Percentiles rank a stretch among this genome's conserved stretches.
These are phyloP conservation scores for Pyrocoelia pectoralis DNA, from an alignment of 2,888 invertebrate genomes.

Conservation along the genomic window DNA sequence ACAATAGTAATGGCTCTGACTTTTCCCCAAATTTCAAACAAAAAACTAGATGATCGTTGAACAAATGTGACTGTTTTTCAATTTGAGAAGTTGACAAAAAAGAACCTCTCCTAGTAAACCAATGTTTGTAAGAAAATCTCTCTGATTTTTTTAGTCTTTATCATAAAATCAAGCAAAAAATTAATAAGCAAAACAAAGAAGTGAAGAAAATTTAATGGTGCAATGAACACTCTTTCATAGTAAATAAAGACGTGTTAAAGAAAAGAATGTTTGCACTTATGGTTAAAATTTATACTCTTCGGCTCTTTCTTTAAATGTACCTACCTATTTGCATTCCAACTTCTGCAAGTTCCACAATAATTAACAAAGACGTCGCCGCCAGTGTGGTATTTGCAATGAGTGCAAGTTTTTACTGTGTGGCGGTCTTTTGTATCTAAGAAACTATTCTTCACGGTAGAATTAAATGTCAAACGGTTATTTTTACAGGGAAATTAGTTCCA, in stretches of 20 bases:
- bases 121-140: no score
- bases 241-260: not conserved
- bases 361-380: conserved; percentile 6
- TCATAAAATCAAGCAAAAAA: no score
- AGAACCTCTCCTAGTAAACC: no score
- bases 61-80: no score
- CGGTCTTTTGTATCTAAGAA: conserved; percentile 7
- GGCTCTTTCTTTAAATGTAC: not conserved
- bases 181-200: no score
- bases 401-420: not conserved
- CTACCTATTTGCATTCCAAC: conserved; percentile 2
- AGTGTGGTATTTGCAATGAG: conserved; percentile 2
- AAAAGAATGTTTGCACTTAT: not conserved
- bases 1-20: no score
- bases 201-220: not conserved
- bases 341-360: conserved; percentile 7
- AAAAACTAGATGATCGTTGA: no score
- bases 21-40: no score
- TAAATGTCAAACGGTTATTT: not conserved
- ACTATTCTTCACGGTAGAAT: not conserved
- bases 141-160: no score
- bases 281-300: not conserved
- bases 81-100: no score
- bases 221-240: not conserved
- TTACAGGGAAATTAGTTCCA: not conserved